Evolutionary conservation across 2,113 vertebrate genomes (phyloP), one percentile per base, ranked within the genome.

Genomic region (Myotis lucifugus): DNA sequence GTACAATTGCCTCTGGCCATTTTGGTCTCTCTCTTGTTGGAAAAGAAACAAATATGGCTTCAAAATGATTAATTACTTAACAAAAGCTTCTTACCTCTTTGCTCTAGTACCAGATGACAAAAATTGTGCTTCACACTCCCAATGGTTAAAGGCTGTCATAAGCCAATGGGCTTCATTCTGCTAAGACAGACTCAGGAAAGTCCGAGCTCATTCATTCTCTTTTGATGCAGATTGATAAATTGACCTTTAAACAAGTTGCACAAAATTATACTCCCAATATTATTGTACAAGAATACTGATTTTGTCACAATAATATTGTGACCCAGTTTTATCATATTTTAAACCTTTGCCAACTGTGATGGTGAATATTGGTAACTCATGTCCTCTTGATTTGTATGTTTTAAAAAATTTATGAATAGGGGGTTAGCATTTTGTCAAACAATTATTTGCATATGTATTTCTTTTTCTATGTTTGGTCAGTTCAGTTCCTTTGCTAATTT

Each of bases 1-100:
- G 94, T 97, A 6, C 0, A 83, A 87, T 97, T 97, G 40, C 70
- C 66, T 93, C 91, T 93, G 70, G 74, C 42, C 97, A 97, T 97
- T 93, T 85, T 94, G 4, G 84, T 91, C 50, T 93, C 27, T 77
- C 12, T 21, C 70, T 91, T 94, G 70, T 40, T 91, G 52, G 56
- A 85, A 92, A 92, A 91, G 85, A 90, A 95, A 46, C 37, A 86
- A 86, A 96, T 52, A 77, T 52, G 54, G 12, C 42, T 96, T 92
- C 84, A 95, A 70, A 83, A 90, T 81, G 34, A 91, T 56, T 50
- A 85, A 40, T 72, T 81, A 66, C 54, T 86, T 79, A 54, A 64
- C 17, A 83, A 42, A 94, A 59, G 13, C 18, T n/a, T 66, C 32
- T 76, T 73, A 90, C 32, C 25, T 91, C 29, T 93, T 69, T 23